Conservation (phyloP, 2,797 vertebrate genomes). For the Acrossocheilus wenchowensis region DNA sequence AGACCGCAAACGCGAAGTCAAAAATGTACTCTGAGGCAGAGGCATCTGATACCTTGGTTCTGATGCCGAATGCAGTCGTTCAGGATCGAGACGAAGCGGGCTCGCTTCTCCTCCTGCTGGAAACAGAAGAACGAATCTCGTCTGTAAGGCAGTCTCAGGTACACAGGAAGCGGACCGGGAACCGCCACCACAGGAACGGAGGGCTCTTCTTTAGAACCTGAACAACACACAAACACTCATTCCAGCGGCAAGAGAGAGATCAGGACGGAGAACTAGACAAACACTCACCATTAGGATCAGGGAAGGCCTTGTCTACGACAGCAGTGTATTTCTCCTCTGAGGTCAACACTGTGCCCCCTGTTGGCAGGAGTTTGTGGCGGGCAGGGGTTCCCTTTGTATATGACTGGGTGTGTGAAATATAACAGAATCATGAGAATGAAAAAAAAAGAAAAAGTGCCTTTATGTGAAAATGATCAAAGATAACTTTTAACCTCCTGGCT, state of each 20-base stretch:
- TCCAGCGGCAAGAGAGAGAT: constrained; percentile 1
- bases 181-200: constrained; percentile 69
- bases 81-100: constrained; percentile 78
- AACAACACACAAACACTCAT: constrained; percentile 11
- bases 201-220: constrained; percentile 80
- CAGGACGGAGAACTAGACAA: constrained; percentile 22
- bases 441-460: neutral
- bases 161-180: constrained; percentile 82
- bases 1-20: neutral
- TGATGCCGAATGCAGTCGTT: constrained; percentile 85
- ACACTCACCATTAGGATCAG: constrained; percentile 82
- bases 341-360: constrained; percentile 82
- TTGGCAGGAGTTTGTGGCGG: constrained; percentile 79
- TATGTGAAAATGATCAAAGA: neutral
- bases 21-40: neutral
- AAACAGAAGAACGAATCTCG: constrained; percentile 86
- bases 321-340: constrained; percentile 84
- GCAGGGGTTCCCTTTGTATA: constrained; percentile 81
- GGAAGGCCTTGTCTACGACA: constrained; percentile 83
- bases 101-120: constrained; percentile 72
- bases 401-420: constrained; percentile 70
- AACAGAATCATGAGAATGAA: neutral
- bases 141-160: constrained; percentile 84
- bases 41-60: constrained; percentile 78
- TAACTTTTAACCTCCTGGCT: constrained; percentile 80